Evolutionary conservation across 2,888 invertebrate species (phyloP).

Genomic region (Volucella zonaria): DNA sequence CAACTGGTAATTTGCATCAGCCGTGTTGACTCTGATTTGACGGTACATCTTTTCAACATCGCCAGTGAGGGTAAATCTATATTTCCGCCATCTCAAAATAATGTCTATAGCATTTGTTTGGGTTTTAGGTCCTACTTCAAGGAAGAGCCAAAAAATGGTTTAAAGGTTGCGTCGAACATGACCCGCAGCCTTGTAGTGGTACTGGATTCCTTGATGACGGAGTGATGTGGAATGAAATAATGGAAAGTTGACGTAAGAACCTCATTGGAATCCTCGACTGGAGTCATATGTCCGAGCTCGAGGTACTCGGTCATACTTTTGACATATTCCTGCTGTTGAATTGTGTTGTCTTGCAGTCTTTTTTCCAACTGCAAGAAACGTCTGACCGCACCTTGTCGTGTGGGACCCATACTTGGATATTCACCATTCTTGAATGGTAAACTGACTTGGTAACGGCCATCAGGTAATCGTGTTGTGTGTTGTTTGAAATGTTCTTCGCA

Average conservation of each 20-base stretch:
- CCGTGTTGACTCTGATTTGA: constrained; percentile 10
- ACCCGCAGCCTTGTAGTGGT: constrained; percentile 4
- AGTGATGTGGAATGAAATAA: constrained; percentile 24
- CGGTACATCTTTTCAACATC: constrained; percentile 34
- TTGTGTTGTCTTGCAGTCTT: constrained; percentile 1
- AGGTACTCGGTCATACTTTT: constrained; percentile 7
- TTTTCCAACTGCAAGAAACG: constrained; percentile 13
- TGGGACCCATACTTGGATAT: background rate
- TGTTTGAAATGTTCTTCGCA: constrained; percentile 6
- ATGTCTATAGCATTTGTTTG: constrained; percentile 2
- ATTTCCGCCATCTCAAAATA: constrained; percentile 8
- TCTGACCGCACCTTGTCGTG: constrained; percentile 7
- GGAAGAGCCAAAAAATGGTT: constrained; percentile 20
- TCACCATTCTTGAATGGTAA: background rate
- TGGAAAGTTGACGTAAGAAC: background rate
- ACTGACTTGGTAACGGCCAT: background rate
- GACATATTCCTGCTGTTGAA: background rate
- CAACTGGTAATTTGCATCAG: constrained; percentile 8
- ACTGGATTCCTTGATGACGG: constrained; percentile 26
- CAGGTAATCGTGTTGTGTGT: background rate
- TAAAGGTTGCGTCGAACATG: constrained; percentile 15
- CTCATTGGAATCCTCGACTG: background rate
- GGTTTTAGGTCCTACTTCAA: constrained; percentile 15
- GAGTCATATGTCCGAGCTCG: constrained; percentile 14
- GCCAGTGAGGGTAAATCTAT: constrained; percentile 23